A percentile compares a stretch with the other conserved stretches of the same genome.
phyloP scores from a whole-genome alignment of 2,113 vertebrate species.

The Pedetes capensis region DNA sequence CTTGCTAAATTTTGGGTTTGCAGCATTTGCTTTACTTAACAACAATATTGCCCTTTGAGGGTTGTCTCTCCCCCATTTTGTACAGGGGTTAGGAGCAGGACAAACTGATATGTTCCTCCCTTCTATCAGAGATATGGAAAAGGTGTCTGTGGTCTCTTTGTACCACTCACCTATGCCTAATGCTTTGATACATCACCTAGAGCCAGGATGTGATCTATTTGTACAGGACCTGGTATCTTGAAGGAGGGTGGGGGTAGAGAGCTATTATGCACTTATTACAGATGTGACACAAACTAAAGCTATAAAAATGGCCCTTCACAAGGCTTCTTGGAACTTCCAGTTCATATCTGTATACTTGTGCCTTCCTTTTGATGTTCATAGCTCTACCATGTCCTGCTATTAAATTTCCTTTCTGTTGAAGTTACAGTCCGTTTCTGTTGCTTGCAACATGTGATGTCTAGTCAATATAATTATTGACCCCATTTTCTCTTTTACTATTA shows the following conservation, averaged over 20 bases:
- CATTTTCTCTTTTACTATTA: neutral
- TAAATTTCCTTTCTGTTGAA: neutral
- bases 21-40: neutral
- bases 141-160: neutral
- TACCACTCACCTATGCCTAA: neutral
- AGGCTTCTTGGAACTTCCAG: neutral
- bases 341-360: neutral
- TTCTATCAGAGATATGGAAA: neutral
- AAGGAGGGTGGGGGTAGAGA: neutral
- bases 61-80: neutral
- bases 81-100: neutral
- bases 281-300: neutral
- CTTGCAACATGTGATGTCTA: neutral
- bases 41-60: neutral
- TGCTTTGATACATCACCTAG: neutral
- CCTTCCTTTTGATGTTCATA: neutral
- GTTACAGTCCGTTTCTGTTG: neutral
- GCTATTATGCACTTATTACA: neutral
- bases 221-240: neutral
- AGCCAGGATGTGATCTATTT: neutral
- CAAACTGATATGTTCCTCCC: neutral
- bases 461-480: neutral
- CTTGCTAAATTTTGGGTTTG: neutral
- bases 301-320: neutral
- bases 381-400: neutral